Evolutionary conservation across 64 coral and sea anemone species (phyloP), one percentile per base, ranked within the genome.

Genomic region (Stichodactyla mertensii): DNA sequence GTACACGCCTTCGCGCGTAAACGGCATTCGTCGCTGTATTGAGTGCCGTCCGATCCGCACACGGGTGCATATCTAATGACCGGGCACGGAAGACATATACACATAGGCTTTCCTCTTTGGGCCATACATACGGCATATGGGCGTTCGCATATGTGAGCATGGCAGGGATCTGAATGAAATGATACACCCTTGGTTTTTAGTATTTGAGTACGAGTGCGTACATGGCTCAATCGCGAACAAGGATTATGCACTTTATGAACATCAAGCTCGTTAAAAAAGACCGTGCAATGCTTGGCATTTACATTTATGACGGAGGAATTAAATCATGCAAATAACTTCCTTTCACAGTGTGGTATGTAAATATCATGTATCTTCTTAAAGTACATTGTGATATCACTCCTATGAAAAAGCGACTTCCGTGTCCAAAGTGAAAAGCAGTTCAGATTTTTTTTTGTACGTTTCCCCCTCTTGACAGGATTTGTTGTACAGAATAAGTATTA

Each of bases 41-140:
- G 77, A 10, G 62, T 52, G 55, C 85, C 91, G 36, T 95, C 87
- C 55, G 93, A 92, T n/a, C 93, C 93, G 66, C 93, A 95, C 7
- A 95, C 89, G 7, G 93, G 93, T 71, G 16, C 12, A 74, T 27
- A 74, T 55, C 80, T 52, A 7, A 82, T 88, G 1, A 83, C 13
- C 12, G 87, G 84, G 53, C 93, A 95, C 3, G 22, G 19, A 19
- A 89, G 81, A 82, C 94, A 95, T 15, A 87, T 86, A 60, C 94
- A 95, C 23, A 80, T 89, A 16, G 94, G 90, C 36, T 70, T 84
- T n/a, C 69, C 85, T 28, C 89, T 66, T 18, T 84, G 64, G 0
- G 85, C 87, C 51, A 89, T 19, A 79, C 94, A 95, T 23, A 77
- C 51, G 16, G 90, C 85, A 15, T 52, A 84, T 71, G 87, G 90